Conservation (phyloP, 2,113 vertebrate genomes). For the Tachuris rubrigastra region DNA sequence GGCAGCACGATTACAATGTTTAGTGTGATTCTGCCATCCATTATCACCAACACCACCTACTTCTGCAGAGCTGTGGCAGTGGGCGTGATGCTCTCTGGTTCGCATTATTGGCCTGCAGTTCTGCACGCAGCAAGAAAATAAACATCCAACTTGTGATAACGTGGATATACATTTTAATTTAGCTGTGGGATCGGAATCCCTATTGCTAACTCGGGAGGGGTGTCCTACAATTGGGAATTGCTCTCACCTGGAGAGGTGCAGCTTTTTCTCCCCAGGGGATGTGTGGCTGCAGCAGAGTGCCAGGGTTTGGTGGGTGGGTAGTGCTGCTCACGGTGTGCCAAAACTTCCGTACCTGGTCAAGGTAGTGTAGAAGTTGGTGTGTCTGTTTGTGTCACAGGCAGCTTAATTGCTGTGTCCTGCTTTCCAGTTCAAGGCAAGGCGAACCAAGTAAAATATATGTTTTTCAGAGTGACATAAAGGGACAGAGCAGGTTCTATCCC, state of each 20-base stretch:
- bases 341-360: not conserved
- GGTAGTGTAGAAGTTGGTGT: not conserved
- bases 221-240: not conserved
- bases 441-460: not conserved
- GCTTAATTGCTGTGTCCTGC: not conserved
- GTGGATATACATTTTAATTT: not conserved
- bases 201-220: not conserved
- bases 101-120: constrained; percentile 60
- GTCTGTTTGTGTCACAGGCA: not conserved
- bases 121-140: constrained; percentile 22
- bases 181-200: not conserved
- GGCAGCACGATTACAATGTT: constrained; percentile 73
- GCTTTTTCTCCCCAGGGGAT: not conserved
- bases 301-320: not conserved
- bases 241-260: not conserved
- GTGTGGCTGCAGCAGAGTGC: not conserved
- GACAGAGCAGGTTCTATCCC: not conserved
- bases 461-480: not conserved
- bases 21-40: constrained; percentile 75
- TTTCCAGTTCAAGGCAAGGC: not conserved
- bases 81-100: constrained; percentile 73
- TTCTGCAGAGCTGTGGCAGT: constrained; percentile 70
- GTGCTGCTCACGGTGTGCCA: not conserved
- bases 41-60: constrained; percentile 73
- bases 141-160: not conserved